Evolutionary conservation across 2,113 vertebrate species (phyloP), one percentile per base, ranked within the genome.

Genomic region (Burhinus oedicnemus): DNA sequence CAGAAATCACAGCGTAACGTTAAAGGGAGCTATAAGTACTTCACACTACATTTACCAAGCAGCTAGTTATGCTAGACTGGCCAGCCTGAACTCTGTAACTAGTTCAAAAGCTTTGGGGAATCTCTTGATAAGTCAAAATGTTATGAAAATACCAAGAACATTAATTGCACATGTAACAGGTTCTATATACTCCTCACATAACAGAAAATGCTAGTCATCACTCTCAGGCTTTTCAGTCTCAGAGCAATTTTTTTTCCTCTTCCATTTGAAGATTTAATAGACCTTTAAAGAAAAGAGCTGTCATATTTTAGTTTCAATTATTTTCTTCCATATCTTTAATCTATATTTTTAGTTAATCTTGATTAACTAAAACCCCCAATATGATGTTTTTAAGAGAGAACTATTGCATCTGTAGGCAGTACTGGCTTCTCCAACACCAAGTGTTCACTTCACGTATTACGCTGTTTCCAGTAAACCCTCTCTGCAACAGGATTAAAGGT

Each of bases 401-500:
- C 27, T 8, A 32, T 6, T 83, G 52, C 58, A 70, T 27, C 82
- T 69, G 65, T 13, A 87, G 65, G 57, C 83, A 79, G 70, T 1
- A 44, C 47, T 52, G 58, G 83, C 83, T 55, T 29, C 80, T 75
- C 69, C 93, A 94, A 61, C 58, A 36, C 45, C 80, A 22, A 91
- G 87, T 0, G 44, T 13, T 91, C 57, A 10, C 62, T 86, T 62
- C 54, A 36, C 1, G 11, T 49, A 45, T 51, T 16, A 71, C 2
- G 0, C 74, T 13, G 49, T 87, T 95, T 81, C 94, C 40, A 30
- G 95, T 95, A 91, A 97, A 95, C 74, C 94, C 65, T 89, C 93
- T 89, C 87, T 91, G 90, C 89, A 82, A 65, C 92, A 84, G 94
- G 95, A 97, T 97, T 96, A 96, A 89, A 97, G 83, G 83, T 92